phyloP scores from a whole-genome alignment of 2,888 invertebrate genomes.

The Eupsilia transversa region DNA sequence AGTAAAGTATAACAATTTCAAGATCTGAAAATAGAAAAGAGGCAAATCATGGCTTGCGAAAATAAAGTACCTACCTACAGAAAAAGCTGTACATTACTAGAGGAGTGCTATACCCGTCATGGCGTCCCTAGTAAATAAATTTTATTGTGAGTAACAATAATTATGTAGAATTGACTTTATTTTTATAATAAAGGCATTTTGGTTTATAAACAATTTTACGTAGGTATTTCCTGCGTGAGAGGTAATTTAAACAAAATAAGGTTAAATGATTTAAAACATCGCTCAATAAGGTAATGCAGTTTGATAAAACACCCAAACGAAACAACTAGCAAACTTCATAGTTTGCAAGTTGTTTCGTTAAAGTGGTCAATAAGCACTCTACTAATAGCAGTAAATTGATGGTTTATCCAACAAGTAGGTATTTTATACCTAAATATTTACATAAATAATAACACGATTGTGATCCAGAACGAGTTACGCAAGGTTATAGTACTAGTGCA shows the following conservation, averaged over 20 bases:
- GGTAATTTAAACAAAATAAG: neutral
- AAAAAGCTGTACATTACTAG: no score
- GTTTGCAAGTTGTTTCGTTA: neutral
- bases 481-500: constrained; percentile 9
- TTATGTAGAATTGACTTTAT: no score
- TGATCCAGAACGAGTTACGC: constrained; percentile 8
- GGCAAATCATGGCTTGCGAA: no score
- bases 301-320: neutral
- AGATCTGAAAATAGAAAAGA: no score
- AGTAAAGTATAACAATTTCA: neutral
- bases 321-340: no score
- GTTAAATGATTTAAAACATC: neutral
- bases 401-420: neutral
- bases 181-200: no score
- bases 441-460: neutral
- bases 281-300: neutral
- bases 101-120: no score
- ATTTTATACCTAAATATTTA: neutral
- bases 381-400: neutral
- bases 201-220: no score
- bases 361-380: neutral
- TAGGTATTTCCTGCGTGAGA: neutral
- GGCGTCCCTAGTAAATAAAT: no score
- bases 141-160: no score
- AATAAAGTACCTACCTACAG: no score